Base-by-base conservation (phyloP, 53 echinoderm and acorn worm genomes). In the Glandiceps talaboti region DNA sequence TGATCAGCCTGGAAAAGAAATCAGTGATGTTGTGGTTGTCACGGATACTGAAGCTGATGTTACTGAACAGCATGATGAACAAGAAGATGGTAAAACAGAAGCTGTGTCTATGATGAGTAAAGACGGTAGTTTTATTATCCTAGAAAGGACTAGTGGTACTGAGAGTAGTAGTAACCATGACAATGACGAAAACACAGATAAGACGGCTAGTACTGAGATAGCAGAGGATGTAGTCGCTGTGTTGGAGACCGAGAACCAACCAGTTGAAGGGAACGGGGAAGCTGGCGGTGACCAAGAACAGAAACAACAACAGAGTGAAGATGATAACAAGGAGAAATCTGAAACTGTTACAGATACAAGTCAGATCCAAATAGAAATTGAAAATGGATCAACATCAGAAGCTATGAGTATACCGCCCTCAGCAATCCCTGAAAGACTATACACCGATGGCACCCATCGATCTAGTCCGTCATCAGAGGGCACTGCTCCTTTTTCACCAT, bases 251-350 rank as follows among this genome's bases (percentile, higher is more conserved):
- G 77, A 82, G 29, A 77, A 77, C 32, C 74, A 30, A 74, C 79
- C 82, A 1, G 64, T 14, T 78, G 79, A 78, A 78, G 79, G 31
- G n/a, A 31, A 78, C 1, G 79, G 31, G 10, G 79, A 78, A 32
- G 79, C 6, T 12, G 30, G 77, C 25, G 77, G 1, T 77, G 30
- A 77, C 25, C 29, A 77, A 30, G 20, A 77, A 77, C 1, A 20
- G 64, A 45, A 45, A 20, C 64, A 45, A 20, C 64, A 45, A 20
- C 64, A 45, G 64, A 45, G 6, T 6, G 20, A 45, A 45, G 20
- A 45, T 45, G 64, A 45, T 45, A 45, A 45, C 64, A 45, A 45
- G 6, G 64, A 45, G 20, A 20, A 45, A 45, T 12, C 64, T 12
- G 64, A 45, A n/a, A n/a, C n/a, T n/a, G n/a, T n/a, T n/a, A n/a